Evolutionary conservation across 2,797 vertebrate genomes (phyloP), one percentile per base, ranked within the genome.

Genomic region (Menidia menidia): DNA sequence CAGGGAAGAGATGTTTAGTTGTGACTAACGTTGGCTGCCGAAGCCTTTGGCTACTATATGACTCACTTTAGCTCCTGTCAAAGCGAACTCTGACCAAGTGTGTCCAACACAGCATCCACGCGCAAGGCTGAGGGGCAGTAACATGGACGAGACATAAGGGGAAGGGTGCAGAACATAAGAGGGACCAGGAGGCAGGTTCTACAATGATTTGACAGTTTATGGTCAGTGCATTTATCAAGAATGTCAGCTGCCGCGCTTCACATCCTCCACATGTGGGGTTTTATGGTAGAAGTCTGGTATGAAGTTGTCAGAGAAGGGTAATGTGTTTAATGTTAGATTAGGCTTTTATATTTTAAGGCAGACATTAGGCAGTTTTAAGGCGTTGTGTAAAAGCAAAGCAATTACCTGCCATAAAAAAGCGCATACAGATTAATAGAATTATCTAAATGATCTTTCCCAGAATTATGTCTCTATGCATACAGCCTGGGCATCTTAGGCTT

Each of bases 171-270:
- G 61, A 87, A 80, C 69, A 51, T 84, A 83, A 87, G 77, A 87
- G 85, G 53, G 68, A 79, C 91, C 85, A 67, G 75, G 66, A 86
- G 92, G 86, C 83, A 83, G 75, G 73, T 80, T 82, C 74, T 74
- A 74, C 82, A 77, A 47, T 63, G 81, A 83, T 87, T 86, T 91
- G 87, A 91, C 90, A 87, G 86, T 92, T 93, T 92, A 91, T 91
- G 90, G 90, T 91, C 88, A 91, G 78, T 89, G 90, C 89, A 77
- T 92, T 93, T 92, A 92, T 91, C 90, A 88, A 82, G 83, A 85
- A 91, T 89, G 92, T 90, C 90, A 88, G 75, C 72, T 77, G 82
- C 80, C 82, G 91, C 91, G 66, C 57, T 80, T 54, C 33, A 73
- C 65, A 68, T 2, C 76, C 68, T 39, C 51, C 16, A 9, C 61